Conservation (phyloP, 1,140 invertebrate species). For the Drosophila tropicalis region DNA sequence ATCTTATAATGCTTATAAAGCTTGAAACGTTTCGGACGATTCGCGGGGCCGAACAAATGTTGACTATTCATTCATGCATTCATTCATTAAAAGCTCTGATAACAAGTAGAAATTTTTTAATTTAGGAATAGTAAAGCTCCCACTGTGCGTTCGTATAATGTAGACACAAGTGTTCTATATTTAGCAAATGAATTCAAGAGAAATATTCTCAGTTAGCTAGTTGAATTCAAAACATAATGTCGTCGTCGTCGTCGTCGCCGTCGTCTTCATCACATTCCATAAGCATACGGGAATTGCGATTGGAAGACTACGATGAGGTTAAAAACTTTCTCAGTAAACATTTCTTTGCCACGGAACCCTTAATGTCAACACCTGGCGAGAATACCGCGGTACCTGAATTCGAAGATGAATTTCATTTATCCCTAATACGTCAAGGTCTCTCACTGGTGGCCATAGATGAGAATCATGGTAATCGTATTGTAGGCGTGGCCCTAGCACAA, state of each 20-base stretch:
- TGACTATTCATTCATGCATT: conserved; percentile 3
- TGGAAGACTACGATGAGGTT: conserved; percentile 37
- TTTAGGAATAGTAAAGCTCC: conserved; percentile 8
- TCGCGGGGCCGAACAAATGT: not conserved
- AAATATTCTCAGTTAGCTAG: conserved; percentile 45
- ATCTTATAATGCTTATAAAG: not conserved
- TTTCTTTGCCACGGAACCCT: conserved; percentile 60
- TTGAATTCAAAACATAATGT: conserved; percentile 23
- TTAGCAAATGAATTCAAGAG: conserved; percentile 38
- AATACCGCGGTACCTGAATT: conserved; percentile 23
- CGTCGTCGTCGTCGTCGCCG: conserved; percentile 8
- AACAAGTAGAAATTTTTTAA: conserved; percentile 5
- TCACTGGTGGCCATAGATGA: conserved; percentile 57
- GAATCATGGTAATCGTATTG: conserved; percentile 35
- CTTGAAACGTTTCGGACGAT: not conserved
- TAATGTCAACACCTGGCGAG: conserved; percentile 51
- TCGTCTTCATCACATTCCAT: conserved; percentile 1
- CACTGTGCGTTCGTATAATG: not conserved
- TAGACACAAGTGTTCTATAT: conserved; percentile 18
- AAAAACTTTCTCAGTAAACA: conserved; percentile 42
- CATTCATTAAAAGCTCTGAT: conserved; percentile 9
- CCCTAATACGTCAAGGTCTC: conserved; percentile 39
- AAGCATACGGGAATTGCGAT: conserved; percentile 32
- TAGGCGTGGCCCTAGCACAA: conserved; percentile 44
- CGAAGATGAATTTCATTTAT: conserved; percentile 31